Conservation (phyloP, 2,113 vertebrate species). For the Propithecus coquereli region DNA sequence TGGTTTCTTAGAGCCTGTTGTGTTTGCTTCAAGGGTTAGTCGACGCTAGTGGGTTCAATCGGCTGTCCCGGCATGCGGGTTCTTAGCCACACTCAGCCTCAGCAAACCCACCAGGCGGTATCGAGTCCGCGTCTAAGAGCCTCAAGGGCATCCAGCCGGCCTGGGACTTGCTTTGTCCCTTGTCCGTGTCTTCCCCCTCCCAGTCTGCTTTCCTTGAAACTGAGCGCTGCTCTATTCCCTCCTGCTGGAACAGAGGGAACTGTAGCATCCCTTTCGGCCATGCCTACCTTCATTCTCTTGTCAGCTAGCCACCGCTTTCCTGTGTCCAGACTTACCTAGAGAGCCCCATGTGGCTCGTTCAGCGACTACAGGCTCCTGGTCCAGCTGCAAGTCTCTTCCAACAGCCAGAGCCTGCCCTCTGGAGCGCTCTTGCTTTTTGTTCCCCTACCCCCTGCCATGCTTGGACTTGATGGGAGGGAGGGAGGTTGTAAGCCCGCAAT, state of each 20-base stretch:
- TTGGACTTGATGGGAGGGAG: neutral
- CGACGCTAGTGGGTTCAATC: neutral
- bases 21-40: neutral
- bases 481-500: neutral
- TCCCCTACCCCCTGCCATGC: neutral
- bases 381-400: neutral
- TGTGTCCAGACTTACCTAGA: neutral
- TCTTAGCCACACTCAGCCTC: neutral
- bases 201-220: neutral
- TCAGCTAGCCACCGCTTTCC: neutral
- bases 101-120: neutral
- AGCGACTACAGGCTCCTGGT: neutral
- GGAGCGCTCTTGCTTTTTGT: neutral
- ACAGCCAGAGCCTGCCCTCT: accelerated
- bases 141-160: neutral
- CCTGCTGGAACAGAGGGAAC: neutral
- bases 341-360: neutral
- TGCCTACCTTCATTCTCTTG: neutral
- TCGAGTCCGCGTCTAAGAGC: neutral
- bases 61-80: neutral
- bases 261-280: neutral
- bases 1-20: neutral
- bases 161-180: neutral
- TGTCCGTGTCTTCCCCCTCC: neutral
- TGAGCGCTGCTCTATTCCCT: neutral